These are phyloP conservation scores for Ceraclea dissimilis DNA, from an alignment of 2,888 invertebrate species.

Conservation along the genomic window DNA sequence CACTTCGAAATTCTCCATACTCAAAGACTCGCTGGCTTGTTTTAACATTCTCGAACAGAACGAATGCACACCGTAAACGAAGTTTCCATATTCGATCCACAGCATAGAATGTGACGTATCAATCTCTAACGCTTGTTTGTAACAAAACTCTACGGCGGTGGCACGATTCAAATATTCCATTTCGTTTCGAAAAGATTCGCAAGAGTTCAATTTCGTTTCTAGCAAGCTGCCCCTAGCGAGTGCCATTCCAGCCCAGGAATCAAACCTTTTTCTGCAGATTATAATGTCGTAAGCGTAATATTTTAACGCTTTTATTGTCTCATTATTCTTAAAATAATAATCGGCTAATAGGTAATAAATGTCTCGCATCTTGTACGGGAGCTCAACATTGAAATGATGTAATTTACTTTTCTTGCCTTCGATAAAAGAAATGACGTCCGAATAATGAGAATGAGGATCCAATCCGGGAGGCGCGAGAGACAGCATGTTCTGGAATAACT, in stretches of 20 bases:
- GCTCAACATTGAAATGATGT: slow-evolving; percentile 45
- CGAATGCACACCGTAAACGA: slow-evolving; percentile 85
- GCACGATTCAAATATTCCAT: slow-evolving; percentile 62
- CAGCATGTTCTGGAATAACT: slow-evolving; percentile 62
- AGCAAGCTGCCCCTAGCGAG: slow-evolving; percentile 70
- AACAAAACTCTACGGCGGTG: slow-evolving; percentile 70
- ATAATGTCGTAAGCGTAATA: slow-evolving; percentile 80
- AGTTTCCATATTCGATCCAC: slow-evolving; percentile 87
- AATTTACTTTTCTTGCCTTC: slow-evolving; percentile 51
- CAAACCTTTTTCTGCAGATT: slow-evolving; percentile 69
- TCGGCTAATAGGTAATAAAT: slow-evolving; percentile 90
- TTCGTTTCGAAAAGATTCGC: slow-evolving; percentile 51
- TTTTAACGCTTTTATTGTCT: slow-evolving; percentile 64
- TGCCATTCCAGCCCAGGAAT: slow-evolving; percentile 91
- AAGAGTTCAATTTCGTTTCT: slow-evolving; percentile 73
- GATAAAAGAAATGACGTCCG: slow-evolving; percentile 60
- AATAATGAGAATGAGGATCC: slow-evolving; percentile 56
- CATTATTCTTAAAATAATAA: slow-evolving; percentile 84
- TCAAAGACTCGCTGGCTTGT: slow-evolving; percentile 67
- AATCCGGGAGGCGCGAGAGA: slow-evolving; percentile 59
- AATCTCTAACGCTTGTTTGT: slow-evolving; percentile 68
- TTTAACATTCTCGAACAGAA: slow-evolving; percentile 82
- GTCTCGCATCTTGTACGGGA: slow-evolving; percentile 58
- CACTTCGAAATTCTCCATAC: slow-evolving; percentile 65
- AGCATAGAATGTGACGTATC: slow-evolving; percentile 66